Conservation (phyloP, 37 sponge, comb jelly and placozoan genomes). For the Theonella swinhoei region DNA sequence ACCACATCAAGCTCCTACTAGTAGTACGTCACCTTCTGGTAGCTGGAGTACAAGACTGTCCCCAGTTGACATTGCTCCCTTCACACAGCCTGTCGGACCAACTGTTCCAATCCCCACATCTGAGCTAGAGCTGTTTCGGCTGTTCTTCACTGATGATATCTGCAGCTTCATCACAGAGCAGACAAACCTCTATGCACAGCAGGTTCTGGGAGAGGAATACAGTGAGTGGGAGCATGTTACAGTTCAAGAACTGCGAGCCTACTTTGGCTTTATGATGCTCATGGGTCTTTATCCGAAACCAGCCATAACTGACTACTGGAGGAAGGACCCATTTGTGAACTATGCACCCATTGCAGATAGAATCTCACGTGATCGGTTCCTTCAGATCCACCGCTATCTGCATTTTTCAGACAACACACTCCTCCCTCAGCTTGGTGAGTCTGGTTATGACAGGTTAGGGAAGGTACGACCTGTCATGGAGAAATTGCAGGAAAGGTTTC, state of each 20-base stretch:
- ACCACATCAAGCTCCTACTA: no score
- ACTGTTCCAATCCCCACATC: background rate
- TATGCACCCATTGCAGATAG: constrained; percentile 33
- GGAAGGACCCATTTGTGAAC: background rate
- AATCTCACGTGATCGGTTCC: constrained; percentile 15
- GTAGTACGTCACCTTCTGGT: no score
- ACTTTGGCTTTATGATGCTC: no score
- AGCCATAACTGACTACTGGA: constrained; percentile 30
- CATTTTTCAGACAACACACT: constrained; percentile 11
- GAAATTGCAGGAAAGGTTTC: background rate
- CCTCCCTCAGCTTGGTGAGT: background rate
- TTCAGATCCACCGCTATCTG: constrained; percentile 21
- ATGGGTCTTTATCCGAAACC: constrained; percentile 4
- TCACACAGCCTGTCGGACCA: background rate
- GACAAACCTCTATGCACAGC: constrained; percentile 19
- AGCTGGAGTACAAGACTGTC: background rate
- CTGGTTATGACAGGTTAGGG: constrained; percentile 12
- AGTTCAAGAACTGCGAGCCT: background rate
- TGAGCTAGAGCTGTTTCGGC: background rate
- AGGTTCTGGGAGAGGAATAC: constrained; percentile 4
- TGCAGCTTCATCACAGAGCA: background rate
- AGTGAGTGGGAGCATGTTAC: background rate
- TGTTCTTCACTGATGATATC: background rate
- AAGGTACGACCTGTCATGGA: background rate
- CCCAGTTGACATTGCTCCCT: background rate